Base-by-base conservation (phyloP, 2,113 vertebrate genomes). In the Hemicordylus capensis region DNA sequence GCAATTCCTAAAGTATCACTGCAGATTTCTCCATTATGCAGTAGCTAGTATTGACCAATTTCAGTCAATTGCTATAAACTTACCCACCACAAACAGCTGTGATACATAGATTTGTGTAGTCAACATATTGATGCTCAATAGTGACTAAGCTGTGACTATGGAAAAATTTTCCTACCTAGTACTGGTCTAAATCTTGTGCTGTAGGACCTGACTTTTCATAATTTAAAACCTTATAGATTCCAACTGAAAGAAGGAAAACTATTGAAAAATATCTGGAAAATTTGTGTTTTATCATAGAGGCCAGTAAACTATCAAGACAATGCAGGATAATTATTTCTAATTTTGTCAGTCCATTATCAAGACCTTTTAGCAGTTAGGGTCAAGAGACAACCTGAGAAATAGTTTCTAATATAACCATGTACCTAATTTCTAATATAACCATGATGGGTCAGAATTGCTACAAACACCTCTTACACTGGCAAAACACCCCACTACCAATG, bases 1-100 rank as follows among this genome's bases (percentile, higher is more conserved):
- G 83, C 72, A 58, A 87, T 90, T 93, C 89, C 84, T 48, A 87
- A 89, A 76, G 81, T 82, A 0, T 77, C 86, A 91, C 86, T 64
- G 73, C 88, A 56, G 87, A 72, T 72, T 90, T 84, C 0, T 61
- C 89, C 84, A 88, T 86, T 93, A 92, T 90, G 76, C 85, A 89
- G 85, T 91, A 90, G 87, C 90, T 85, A 90, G 92, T 92, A 69
- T 59, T 85, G 1, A 0, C 81, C n/a, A n/a, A n/a, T 91, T 19
- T n/a, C 92, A 8, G 79, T 73, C 86, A 70, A 46, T 81, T 0
- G 0, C 74, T 0, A 83, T 89, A 66, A 15, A 70, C 15, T 81
- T 85, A 51, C 87, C 85, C 78, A 69, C 22, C 22, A 59, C 22
- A 0, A 83, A 67, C 90, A 77, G 80, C 26, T 80, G 85, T 70